These are phyloP conservation scores for Lamellibrachia luymesi DNA, from an alignment of 1,140 invertebrate species.

Conservation along the genomic window DNA sequence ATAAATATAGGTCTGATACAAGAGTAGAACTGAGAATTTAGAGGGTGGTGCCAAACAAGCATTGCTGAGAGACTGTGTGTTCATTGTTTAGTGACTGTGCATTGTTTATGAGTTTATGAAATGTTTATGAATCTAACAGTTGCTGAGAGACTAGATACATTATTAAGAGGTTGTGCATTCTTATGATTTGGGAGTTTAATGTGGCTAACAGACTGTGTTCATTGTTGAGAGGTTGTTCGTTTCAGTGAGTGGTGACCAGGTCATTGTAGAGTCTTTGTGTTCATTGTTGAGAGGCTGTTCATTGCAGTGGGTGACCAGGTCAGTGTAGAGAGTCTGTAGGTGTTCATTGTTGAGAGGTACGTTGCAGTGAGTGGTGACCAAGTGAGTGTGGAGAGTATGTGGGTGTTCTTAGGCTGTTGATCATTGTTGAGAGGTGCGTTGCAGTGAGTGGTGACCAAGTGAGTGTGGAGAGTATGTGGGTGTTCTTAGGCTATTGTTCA, in stretches of 20 bases:
- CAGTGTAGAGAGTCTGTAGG: too few relatives aligned
- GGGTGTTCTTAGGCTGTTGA: too few relatives aligned
- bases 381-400: background rate
- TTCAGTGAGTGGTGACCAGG: background rate
- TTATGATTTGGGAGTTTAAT: too few relatives aligned
- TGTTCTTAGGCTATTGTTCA: background rate
- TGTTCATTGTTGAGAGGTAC: background rate
- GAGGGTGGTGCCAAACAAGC: background rate
- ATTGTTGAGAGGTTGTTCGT: background rate
- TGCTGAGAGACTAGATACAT: background rate
- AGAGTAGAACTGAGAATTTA: too few relatives aligned
- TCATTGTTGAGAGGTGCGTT: background rate
- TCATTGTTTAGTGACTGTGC: background rate
- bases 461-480: background rate
- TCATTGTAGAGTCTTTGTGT: background rate
- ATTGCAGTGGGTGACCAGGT: background rate
- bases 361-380: slow-evolving; percentile 7
- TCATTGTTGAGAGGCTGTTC: background rate
- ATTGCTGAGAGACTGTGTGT: background rate
- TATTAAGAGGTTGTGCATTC: background rate
- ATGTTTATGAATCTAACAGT: background rate
- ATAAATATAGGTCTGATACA: background rate
- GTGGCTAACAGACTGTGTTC: background rate
- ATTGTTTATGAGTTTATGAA: background rate
- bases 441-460: background rate